A percentile compares a stretch with the other conserved stretches of the same genome.
phyloP scores from a whole-genome alignment of 1,140 invertebrate genomes.

The Asobara japonica region DNA sequence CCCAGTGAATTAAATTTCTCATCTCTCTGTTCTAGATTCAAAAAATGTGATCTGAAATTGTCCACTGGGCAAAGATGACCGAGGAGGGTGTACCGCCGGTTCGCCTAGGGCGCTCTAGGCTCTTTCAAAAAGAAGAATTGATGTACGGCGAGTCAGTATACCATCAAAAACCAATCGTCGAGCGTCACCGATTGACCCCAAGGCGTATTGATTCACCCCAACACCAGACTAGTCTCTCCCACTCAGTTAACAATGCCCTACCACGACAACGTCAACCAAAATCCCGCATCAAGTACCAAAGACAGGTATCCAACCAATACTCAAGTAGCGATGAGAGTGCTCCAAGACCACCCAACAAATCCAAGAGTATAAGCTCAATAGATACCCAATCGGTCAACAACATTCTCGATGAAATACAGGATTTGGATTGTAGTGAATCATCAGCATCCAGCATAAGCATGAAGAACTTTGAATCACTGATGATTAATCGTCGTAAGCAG shows the following conservation, averaged over 20 bases:
- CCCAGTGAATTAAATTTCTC: conserved; percentile 4
- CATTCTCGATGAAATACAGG: conserved; percentile 55
- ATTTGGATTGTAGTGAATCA: conserved; percentile 49
- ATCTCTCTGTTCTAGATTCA: background rate
- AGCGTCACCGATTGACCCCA: background rate
- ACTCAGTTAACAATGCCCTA: conserved; percentile 27
- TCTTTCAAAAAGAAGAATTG: conserved; percentile 32
- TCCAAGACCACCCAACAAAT: conserved; percentile 41
- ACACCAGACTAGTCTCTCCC: background rate
- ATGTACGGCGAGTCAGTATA: conserved; percentile 25
- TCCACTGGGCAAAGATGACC: conserved; percentile 40
- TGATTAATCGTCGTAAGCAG: conserved; percentile 39
- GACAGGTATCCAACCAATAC: conserved; percentile 25
- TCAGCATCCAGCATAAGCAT: conserved; percentile 48
- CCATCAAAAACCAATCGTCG: conserved; percentile 19
- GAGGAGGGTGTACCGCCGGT: conserved; percentile 6
- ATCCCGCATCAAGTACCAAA: conserved; percentile 23
- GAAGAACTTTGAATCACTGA: conserved; percentile 48
- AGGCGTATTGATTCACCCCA: background rate
- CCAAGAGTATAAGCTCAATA: conserved; percentile 55
- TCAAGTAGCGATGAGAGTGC: conserved; percentile 55
- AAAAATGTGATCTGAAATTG: conserved; percentile 5
- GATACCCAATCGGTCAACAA: conserved; percentile 57
- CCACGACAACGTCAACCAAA: conserved; percentile 26
- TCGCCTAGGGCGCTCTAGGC: conserved; percentile 26